Percentiles rank a stretch among this genome's conserved stretches.
Conservation (phyloP, 1,140 invertebrate genomes). For the Drosophila mayri region DNA sequence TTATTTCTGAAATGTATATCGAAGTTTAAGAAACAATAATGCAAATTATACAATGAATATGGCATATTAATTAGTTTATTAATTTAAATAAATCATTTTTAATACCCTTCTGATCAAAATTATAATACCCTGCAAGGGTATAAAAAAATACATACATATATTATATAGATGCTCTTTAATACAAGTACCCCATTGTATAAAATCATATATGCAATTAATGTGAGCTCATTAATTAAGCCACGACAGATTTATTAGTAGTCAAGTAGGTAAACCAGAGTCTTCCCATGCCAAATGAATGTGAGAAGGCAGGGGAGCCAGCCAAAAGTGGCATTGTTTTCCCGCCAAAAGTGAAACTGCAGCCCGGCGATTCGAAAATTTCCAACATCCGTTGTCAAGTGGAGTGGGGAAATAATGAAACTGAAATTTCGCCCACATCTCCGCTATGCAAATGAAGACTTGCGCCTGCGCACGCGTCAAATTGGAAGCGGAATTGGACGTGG, state of each 20-base stretch:
- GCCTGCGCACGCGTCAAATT: constrained; percentile 49
- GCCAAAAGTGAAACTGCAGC: constrained; percentile 29
- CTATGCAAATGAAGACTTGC: constrained; percentile 44
- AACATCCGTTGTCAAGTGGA: constrained; percentile 20
- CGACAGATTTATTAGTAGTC: constrained; percentile 3
- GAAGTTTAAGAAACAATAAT: too few relatives aligned
- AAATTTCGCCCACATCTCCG: constrained; percentile 31
- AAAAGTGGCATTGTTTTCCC: constrained; percentile 13
- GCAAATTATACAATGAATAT: too few relatives aligned
- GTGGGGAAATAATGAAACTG: constrained; percentile 13
- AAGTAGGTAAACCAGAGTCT: background rate
- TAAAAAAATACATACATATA: too few relatives aligned
- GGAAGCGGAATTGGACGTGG: constrained; percentile 26
- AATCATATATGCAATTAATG: constrained; percentile 3
- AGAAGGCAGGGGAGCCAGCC: constrained; percentile 5
- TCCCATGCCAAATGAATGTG: constrained; percentile 12
- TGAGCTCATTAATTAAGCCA: constrained; percentile 12
- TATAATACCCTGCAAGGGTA: too few relatives aligned
- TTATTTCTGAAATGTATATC: too few relatives aligned
- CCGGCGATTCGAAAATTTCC: constrained; percentile 7
- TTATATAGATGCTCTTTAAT: too few relatives aligned
- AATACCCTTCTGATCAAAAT: too few relatives aligned
- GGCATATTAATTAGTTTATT: too few relatives aligned
- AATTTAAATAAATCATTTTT: too few relatives aligned
- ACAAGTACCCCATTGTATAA: background rate